phyloP scores from a whole-genome alignment of 2,888 invertebrate genomes.

The Pasiphila rectangulata region DNA sequence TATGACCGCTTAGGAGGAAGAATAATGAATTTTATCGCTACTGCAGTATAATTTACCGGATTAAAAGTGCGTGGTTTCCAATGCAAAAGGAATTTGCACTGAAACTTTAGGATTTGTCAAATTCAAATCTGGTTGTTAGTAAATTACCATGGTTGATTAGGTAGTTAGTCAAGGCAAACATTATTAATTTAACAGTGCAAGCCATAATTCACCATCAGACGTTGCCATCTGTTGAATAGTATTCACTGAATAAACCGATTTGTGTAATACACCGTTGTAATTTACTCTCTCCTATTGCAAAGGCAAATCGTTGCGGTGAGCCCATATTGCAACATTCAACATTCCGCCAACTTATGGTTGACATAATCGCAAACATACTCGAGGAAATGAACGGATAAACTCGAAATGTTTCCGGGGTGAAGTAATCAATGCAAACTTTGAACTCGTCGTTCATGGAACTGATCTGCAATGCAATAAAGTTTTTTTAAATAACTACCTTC shows the following conservation, averaged over 20 bases:
- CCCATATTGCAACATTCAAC: conserved; percentile 29
- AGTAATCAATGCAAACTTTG: conserved; percentile 10
- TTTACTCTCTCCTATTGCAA: conserved; percentile 27
- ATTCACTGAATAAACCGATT: conserved; percentile 30
- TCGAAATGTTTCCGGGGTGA: conserved; percentile 8
- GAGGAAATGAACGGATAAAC: conserved; percentile 28
- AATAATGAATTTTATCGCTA: too few species aligned
- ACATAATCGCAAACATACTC: conserved; percentile 40
- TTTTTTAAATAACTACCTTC: too few species aligned
- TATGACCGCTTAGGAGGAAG: conserved; percentile 16
- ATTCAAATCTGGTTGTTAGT: conserved; percentile 7
- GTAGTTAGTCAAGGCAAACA: conserved; percentile 37
- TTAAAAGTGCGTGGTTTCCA: background rate
- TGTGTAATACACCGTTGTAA: conserved; percentile 18
- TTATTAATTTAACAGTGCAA: conserved; percentile 30
- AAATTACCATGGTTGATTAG: conserved; percentile 21
- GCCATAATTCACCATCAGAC: conserved; percentile 34
- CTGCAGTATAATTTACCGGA: background rate
- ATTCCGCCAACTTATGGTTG: conserved; percentile 38
- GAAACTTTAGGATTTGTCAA: too few species aligned
- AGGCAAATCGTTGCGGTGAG: conserved; percentile 44
- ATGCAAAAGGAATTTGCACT: too few species aligned
- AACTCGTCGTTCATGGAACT: background rate
- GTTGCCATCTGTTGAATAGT: conserved; percentile 25
- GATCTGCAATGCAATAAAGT: conserved; percentile 1